These are phyloP conservation scores for Lapara coniferarum DNA, from an alignment of 2,888 invertebrate genomes.

Conservation along the genomic window DNA sequence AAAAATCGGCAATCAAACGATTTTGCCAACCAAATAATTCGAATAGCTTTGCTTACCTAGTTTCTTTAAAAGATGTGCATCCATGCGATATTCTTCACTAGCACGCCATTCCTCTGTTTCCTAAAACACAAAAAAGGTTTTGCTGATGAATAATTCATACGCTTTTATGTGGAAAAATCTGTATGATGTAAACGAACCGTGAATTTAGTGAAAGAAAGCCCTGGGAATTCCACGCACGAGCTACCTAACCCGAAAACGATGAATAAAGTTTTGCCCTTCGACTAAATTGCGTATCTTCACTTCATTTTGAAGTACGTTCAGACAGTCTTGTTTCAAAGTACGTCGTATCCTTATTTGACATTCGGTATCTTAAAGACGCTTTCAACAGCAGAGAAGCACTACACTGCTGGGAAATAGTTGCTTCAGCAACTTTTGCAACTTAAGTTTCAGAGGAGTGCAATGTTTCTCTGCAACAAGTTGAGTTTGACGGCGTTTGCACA, in stretches of 20 bases:
- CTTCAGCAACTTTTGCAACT: too few relatives aligned
- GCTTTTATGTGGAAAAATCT: constrained; percentile 58
- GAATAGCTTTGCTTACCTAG: background rate
- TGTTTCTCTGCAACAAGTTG: too few relatives aligned
- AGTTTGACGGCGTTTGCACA: too few relatives aligned
- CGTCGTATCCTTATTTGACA: background rate
- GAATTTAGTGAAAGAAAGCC: constrained; percentile 47
- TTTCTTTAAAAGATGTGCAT: constrained; percentile 40
- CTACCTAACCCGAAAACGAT: constrained; percentile 11
- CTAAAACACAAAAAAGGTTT: constrained; percentile 59
- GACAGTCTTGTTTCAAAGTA: background rate
- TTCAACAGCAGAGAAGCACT: too few relatives aligned
- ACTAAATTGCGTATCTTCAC: constrained; percentile 14
- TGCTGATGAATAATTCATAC: constrained; percentile 67
- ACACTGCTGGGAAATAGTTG: too few relatives aligned
- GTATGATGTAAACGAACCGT: constrained; percentile 66
- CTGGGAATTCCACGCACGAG: constrained; percentile 34
- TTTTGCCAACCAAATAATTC: background rate
- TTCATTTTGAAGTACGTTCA: background rate
- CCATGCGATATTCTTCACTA: constrained; percentile 37
- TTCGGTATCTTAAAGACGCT: too few relatives aligned
- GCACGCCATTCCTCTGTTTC: constrained; percentile 40
- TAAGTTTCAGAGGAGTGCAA: too few relatives aligned
- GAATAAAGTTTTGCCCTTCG: constrained; percentile 23
- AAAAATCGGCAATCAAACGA: background rate